A percentile compares a stretch with the other conserved stretches of the same genome.
Evolutionary conservation across 2,797 vertebrate species (phyloP).

Genomic region (Myripristis jacobus): DNA sequence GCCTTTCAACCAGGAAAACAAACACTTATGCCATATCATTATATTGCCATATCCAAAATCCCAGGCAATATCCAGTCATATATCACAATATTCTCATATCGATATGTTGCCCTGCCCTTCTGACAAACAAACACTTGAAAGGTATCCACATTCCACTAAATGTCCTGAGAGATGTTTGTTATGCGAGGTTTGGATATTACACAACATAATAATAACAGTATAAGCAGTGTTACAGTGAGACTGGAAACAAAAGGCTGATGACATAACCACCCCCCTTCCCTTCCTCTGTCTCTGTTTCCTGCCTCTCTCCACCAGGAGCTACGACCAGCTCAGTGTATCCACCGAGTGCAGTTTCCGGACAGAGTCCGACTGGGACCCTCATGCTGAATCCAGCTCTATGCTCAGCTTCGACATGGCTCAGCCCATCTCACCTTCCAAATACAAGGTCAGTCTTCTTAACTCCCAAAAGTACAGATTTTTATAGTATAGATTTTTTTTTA

Average conservation of each 20-base stretch:
- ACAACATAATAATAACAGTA: conserved; percentile 14
- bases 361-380: conserved; percentile 63
- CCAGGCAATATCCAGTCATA: too few species aligned
- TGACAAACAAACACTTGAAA: background rate
- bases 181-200: background rate
- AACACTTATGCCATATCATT: too few species aligned
- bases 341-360: conserved; percentile 74
- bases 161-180: background rate
- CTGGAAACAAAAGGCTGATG: conserved; percentile 61
- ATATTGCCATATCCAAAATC: too few species aligned
- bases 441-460: conserved; percentile 68
- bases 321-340: conserved; percentile 78
- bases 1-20: too few species aligned
- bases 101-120: too few species aligned
- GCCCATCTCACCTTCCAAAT: conserved; percentile 56
- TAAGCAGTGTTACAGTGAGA: conserved; percentile 21
- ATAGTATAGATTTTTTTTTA: background rate
- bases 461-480: background rate
- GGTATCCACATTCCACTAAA: background rate
- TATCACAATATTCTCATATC: too few species aligned
- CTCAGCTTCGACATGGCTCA: conserved; percentile 72
- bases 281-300: conserved; percentile 46
- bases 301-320: conserved; percentile 72
- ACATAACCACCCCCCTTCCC: conserved; percentile 55
- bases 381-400: conserved; percentile 63